Percentiles rank a stretch among this genome's conserved stretches.
Conservation (phyloP, 2,113 vertebrate species). For the Amphilophus citrinellus region DNA sequence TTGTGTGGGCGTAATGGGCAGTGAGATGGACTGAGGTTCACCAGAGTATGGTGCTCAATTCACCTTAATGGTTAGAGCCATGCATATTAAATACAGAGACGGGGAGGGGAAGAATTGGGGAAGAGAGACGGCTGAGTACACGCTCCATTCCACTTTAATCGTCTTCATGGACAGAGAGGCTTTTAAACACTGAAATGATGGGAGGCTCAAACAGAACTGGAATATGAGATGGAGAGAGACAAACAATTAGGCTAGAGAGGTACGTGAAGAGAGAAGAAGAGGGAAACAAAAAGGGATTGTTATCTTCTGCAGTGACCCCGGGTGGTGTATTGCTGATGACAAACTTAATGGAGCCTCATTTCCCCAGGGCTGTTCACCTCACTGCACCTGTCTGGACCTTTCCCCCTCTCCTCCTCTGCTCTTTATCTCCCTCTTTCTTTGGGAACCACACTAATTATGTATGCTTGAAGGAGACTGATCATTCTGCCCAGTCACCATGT, state of each 20-base stretch:
- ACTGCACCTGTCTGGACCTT: slow-evolving; percentile 69
- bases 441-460: slow-evolving; percentile 54
- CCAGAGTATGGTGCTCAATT: slow-evolving; percentile 28
- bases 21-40: slow-evolving; percentile 42
- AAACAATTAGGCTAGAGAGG: slow-evolving; percentile 46
- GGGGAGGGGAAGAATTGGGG: slow-evolving; percentile 6
- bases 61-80: slow-evolving; percentile 50
- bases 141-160: slow-evolving; percentile 46
- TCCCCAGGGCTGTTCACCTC: slow-evolving; percentile 61
- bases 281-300: not conserved
- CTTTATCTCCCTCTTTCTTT: slow-evolving; percentile 37
- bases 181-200: slow-evolving; percentile 48
- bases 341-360: slow-evolving; percentile 74
- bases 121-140: slow-evolving; percentile 13
- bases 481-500: slow-evolving; percentile 67
- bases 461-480: slow-evolving; percentile 72
- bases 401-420: slow-evolving; percentile 30
- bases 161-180: slow-evolving; percentile 22
- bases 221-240: slow-evolving; percentile 33
- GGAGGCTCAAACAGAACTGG: slow-evolving; percentile 23
- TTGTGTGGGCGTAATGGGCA: slow-evolving; percentile 48
- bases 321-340: slow-evolving; percentile 65
- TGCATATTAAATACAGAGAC: slow-evolving; percentile 53
- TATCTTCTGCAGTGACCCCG: slow-evolving; percentile 60
- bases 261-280: not conserved